Evolutionary conservation across 2,888 invertebrate genomes (phyloP), one percentile per base, ranked within the genome.

Genomic region (Cryptocheilus praepositus): DNA sequence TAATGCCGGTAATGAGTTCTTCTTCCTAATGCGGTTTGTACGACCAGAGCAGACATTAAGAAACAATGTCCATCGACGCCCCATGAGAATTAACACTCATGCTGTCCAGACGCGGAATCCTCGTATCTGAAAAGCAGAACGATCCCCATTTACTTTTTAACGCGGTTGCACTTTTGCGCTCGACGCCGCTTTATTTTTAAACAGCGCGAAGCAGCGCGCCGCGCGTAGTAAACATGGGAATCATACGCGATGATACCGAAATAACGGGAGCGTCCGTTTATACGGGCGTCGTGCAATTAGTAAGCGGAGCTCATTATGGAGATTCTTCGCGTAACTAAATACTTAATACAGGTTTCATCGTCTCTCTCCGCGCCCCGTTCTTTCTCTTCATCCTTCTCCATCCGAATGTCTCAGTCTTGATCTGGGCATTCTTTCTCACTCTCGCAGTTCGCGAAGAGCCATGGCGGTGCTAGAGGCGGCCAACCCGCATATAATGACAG

Each of bases 281-380:
- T 21, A 46, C 46, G 51, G 52, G 53, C 44, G 49, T 61, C 15
- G 54, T 56, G 80, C 78, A 85, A 85, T 86, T 85, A 85, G 79
- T 78, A 74, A 80, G 74, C 77, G 74, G 77, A 71, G 79, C 73
- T 84, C 81, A 81, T 86, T 85, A 85, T 81, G 83, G 73, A 81
- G 83, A 84, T 83, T 73, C 71, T 65, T 69, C 81, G 81, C 77
- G 77, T 83, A 81, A 81, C 79, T 83, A 82, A 85, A 81, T 82
- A 81, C 79, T 80, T 79, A 82, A 83, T 82, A 84, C 80, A 79
- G 76, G 80, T 75, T 74, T 79, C 75, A 77, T 49, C 66, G 60
- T 64, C 61, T 28, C 46, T 54, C 64, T 44, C 25, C 25, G 25
- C 55, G 16, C 19, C 36, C 19, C 45, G 21, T 49, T 16, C 13